phyloP scores from a whole-genome alignment of 2,888 invertebrate species.

The Spisula subtruncata region DNA sequence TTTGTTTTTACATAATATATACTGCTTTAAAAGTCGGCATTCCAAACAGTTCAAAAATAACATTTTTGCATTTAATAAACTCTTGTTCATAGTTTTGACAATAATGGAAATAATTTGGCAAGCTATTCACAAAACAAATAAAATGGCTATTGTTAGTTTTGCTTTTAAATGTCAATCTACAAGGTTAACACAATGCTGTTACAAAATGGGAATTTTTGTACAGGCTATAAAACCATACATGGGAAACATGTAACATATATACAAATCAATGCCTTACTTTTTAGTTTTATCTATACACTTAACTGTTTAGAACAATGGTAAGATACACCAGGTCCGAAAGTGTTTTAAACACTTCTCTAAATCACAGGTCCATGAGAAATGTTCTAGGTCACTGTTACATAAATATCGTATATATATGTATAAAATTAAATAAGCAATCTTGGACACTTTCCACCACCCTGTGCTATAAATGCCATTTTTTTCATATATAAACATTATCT shows the following conservation, averaged over 20 bases:
- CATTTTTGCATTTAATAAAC: background rate
- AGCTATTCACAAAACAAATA: background rate
- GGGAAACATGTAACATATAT: background rate
- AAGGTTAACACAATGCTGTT: background rate
- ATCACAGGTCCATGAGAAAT: no score
- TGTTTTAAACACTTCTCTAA: slow-evolving; percentile 24
- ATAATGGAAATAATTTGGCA: background rate
- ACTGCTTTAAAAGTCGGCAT: background rate
- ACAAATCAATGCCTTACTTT: slow-evolving; percentile 2
- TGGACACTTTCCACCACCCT: no score
- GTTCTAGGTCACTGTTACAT: no score
- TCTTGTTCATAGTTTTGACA: background rate
- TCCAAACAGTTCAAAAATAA: background rate
- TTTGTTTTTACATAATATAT: no score
- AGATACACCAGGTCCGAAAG: background rate
- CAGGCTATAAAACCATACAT: background rate
- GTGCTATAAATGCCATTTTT: slow-evolving; percentile 29
- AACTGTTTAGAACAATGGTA: slow-evolving; percentile 17
- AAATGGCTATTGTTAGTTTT: background rate
- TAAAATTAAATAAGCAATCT: no score
- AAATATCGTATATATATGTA: no score
- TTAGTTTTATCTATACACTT: background rate
- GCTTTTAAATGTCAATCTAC: background rate
- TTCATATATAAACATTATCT: background rate
- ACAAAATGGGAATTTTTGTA: background rate